Conservation (phyloP, 2,888 invertebrate genomes). For the Germaria angustata region DNA sequence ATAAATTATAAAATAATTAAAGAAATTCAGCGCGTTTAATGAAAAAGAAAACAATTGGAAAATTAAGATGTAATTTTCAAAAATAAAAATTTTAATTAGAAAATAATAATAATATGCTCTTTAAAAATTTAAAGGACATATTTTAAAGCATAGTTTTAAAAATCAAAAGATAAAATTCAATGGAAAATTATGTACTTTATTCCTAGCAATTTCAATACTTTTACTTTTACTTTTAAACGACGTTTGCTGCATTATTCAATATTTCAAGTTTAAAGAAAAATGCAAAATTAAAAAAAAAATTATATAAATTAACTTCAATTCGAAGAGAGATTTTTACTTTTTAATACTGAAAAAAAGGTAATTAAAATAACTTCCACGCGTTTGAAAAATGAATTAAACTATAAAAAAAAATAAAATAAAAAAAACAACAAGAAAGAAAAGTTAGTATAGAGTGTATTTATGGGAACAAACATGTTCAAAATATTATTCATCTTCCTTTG, state of each 20-base stretch:
- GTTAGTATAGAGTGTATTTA: conserved; percentile 8
- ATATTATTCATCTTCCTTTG: conserved; percentile 22
- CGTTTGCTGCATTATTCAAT: too few relatives aligned
- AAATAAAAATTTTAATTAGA: neutral
- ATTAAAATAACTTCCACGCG: conserved; percentile 11
- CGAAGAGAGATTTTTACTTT: too few relatives aligned
- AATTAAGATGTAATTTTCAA: neutral
- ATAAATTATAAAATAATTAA: conserved; percentile 2
- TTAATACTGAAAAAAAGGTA: neutral
- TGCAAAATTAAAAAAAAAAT: too few relatives aligned
- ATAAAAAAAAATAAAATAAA: neutral
- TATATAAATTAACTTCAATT: too few relatives aligned
- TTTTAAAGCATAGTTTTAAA: neutral
- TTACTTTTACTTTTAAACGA: too few relatives aligned
- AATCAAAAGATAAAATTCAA: too few relatives aligned
- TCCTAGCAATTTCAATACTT: too few relatives aligned
- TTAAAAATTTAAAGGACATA: neutral
- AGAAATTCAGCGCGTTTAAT: conserved; percentile 27
- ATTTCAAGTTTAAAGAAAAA: too few relatives aligned
- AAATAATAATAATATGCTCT: neutral
- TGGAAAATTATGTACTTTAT: too few relatives aligned
- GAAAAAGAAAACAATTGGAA: neutral
- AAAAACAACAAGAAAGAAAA: too few relatives aligned
- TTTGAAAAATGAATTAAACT: conserved; percentile 21
- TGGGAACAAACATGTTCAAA: conserved; percentile 24